Percentiles rank a stretch among this genome's conserved stretches.
phyloP scores from a whole-genome alignment of 1,140 invertebrate species.

The Zaprionus davidi region DNA sequence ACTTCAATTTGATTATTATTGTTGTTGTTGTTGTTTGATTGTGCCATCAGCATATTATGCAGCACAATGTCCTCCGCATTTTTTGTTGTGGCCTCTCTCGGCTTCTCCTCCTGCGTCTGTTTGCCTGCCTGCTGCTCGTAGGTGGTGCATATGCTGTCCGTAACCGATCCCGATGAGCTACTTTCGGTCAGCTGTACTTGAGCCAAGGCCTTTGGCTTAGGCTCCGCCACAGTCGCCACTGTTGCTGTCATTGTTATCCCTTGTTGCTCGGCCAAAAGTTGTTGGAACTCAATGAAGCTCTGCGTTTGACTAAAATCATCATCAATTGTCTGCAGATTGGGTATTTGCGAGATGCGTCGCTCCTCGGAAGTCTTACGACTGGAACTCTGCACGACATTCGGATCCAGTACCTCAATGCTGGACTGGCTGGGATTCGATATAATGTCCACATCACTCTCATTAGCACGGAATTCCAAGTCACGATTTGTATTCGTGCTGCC shows the following conservation, averaged over 20 bases:
- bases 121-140: constrained; percentile 85
- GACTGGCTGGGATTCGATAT: constrained; percentile 88
- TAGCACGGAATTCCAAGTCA: constrained; percentile 75
- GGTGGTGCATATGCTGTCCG: constrained; percentile 87
- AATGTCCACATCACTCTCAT: constrained; percentile 87
- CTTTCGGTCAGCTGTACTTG: constrained; percentile 86
- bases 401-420: constrained; percentile 87
- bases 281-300: constrained; percentile 61
- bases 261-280: constrained; percentile 23
- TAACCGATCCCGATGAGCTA: constrained; percentile 87
- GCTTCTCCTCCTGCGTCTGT: constrained; percentile 28
- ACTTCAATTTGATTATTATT: constrained; percentile 37
- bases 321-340: constrained; percentile 55
- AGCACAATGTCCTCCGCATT: constrained; percentile 20
- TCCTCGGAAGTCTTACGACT: constrained; percentile 79
- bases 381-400: constrained; percentile 80
- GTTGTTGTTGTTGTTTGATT: constrained; percentile 42
- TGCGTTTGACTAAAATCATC: constrained; percentile 57
- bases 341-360: constrained; percentile 59
- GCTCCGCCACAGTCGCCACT: neutral
- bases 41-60: constrained; percentile 36
- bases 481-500: constrained; percentile 82
- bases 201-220: constrained; percentile 29
- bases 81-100: constrained; percentile 1
- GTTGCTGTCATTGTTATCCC: constrained; percentile 1